Conservation (phyloP, 2,113 vertebrate species). For the Peromyscus leucopus region DNA sequence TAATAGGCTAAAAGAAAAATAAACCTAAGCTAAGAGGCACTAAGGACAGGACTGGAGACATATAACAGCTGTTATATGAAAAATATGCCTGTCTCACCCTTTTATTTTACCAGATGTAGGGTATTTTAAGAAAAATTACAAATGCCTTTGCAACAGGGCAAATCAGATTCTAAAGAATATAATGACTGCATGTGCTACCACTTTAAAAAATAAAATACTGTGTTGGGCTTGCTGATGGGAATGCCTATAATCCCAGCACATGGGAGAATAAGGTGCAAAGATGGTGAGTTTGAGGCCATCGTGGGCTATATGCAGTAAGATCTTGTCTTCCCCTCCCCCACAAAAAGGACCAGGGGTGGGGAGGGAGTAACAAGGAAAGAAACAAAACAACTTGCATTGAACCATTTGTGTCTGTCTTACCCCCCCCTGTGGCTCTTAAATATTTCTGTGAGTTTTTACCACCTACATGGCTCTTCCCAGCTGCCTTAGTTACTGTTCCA, state of each 20-base stretch:
- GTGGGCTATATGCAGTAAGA: background rate
- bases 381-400: background rate
- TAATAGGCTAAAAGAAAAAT: constrained; percentile 21
- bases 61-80: background rate
- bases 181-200: background rate
- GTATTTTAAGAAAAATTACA: background rate
- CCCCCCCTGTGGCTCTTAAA: background rate
- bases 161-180: background rate
- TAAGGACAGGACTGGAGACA: background rate
- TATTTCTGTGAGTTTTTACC: background rate
- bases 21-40: background rate
- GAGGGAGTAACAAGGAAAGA: background rate
- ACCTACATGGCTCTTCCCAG: background rate
- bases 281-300: background rate
- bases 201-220: background rate
- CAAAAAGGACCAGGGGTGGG: background rate
- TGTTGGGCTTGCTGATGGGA: background rate
- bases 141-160: background rate
- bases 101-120: background rate
- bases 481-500: background rate
- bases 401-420: background rate
- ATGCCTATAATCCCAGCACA: background rate
- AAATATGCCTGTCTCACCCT: background rate
- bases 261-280: background rate
- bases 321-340: too few species aligned